Conservation (phyloP, 2,113 vertebrate genomes). For the Cygnus atratus region DNA sequence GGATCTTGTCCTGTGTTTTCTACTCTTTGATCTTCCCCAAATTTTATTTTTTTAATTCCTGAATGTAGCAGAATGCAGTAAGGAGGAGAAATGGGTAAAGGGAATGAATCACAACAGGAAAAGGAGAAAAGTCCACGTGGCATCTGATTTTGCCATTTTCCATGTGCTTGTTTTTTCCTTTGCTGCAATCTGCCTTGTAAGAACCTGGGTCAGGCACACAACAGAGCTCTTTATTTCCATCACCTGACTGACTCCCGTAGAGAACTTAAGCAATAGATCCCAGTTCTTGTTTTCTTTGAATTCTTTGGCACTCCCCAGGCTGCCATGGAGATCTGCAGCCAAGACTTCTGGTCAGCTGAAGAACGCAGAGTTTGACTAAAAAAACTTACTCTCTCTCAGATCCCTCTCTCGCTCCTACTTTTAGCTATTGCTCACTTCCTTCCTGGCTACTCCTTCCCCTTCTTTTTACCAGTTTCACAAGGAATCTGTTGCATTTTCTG, state of each 20-base stretch:
- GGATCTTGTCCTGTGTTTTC: neutral
- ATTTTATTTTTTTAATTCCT: neutral
- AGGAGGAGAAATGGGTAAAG: neutral
- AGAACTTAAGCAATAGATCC: conserved; percentile 43
- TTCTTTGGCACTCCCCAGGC: conserved; percentile 34
- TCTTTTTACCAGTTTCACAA: neutral
- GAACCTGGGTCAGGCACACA: conserved; percentile 21
- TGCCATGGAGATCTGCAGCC: conserved; percentile 3
- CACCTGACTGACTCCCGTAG: conserved; percentile 51
- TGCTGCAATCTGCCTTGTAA: neutral
- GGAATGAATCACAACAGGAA: neutral
- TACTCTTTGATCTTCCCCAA: neutral
- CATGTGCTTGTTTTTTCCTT: conserved; percentile 30
- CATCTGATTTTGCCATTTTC: conserved; percentile 11
- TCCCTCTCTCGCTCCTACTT: neutral
- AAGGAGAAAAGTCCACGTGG: neutral
- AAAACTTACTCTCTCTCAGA: neutral
- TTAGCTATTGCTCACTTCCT: conserved; percentile 12
- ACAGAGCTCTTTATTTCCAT: conserved; percentile 46
- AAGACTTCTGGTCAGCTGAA: conserved; percentile 44
- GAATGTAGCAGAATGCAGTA: neutral
- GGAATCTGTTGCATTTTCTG: neutral
- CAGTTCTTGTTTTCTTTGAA: conserved; percentile 54
- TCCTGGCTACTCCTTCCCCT: neutral
- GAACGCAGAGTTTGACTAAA: conserved; percentile 42